Conservation (phyloP, 2,113 vertebrate genomes). For the Rhabdornis inornatus region DNA sequence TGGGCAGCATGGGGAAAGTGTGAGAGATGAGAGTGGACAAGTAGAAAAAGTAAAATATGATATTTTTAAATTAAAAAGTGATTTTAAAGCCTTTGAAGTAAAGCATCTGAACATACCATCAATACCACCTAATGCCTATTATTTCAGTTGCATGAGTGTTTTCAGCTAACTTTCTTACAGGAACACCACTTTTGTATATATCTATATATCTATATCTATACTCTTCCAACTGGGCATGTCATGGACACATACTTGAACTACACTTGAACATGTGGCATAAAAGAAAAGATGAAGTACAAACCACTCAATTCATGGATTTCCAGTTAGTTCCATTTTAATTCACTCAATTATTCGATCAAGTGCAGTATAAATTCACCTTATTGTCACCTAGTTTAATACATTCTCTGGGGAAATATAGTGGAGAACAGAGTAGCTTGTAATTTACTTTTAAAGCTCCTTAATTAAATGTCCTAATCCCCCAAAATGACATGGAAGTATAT, state of each 20-base stretch:
- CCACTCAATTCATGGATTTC: background rate
- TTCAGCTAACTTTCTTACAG: background rate
- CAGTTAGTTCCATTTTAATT: background rate
- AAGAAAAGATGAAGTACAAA: background rate
- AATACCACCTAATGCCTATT: background rate
- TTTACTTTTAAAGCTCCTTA: background rate
- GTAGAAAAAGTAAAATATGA: background rate
- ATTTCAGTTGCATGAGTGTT: background rate
- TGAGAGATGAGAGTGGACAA: background rate
- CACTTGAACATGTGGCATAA: background rate
- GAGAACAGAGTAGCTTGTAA: background rate
- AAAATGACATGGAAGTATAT: background rate
- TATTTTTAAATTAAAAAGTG: background rate
- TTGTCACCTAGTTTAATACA: background rate
- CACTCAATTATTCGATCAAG: background rate
- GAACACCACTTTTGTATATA: background rate
- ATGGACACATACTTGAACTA: background rate
- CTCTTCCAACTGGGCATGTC: background rate
- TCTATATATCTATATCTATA: background rate
- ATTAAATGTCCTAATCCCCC: background rate
- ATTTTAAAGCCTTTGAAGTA: background rate
- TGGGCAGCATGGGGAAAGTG: background rate
- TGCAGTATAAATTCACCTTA: background rate
- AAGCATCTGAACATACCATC: background rate
- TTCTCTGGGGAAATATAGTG: background rate